These are phyloP conservation scores for Dolichopus griseipennis DNA, from an alignment of 2,888 invertebrate genomes.

Conservation along the genomic window DNA sequence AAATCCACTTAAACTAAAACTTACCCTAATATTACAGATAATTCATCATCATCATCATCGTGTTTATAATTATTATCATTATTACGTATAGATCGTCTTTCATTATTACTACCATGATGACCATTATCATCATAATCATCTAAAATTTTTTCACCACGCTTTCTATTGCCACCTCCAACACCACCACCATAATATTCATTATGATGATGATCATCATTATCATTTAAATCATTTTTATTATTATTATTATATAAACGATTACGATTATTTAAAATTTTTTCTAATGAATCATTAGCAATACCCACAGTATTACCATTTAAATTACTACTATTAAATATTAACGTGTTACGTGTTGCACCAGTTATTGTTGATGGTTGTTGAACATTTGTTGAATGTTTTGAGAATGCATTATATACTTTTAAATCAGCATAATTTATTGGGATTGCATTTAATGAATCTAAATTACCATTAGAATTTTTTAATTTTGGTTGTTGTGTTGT, in stretches of 20 bases:
- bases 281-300: slow-evolving; percentile 11
- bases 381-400: slow-evolving; percentile 19
- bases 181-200: neutral
- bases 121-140: neutral
- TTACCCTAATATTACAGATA: slow-evolving; percentile 66
- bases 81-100: neutral
- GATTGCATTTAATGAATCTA: slow-evolving; percentile 11
- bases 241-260: slow-evolving; percentile 9
- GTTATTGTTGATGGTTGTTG: neutral
- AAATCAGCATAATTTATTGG: slow-evolving; percentile 13
- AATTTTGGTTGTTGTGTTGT: slow-evolving; percentile 14
- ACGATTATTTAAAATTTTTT: slow-evolving; percentile 16
- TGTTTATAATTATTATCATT: neutral
- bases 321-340: neutral
- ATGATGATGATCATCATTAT: neutral
- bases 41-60: slow-evolving; percentile 53
- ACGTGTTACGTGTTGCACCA: slow-evolving; percentile 9
- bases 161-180: neutral
- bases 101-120: neutral
- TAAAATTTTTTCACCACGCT: neutral
- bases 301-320: neutral
- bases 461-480: slow-evolving; percentile 11
- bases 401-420: slow-evolving; percentile 25
- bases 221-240: neutral
- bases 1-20: slow-evolving; percentile 26